These are phyloP conservation scores for Apostichopus californicus DNA, from an alignment of 35 echinoderm and acorn worm species.

Conservation along the genomic window DNA sequence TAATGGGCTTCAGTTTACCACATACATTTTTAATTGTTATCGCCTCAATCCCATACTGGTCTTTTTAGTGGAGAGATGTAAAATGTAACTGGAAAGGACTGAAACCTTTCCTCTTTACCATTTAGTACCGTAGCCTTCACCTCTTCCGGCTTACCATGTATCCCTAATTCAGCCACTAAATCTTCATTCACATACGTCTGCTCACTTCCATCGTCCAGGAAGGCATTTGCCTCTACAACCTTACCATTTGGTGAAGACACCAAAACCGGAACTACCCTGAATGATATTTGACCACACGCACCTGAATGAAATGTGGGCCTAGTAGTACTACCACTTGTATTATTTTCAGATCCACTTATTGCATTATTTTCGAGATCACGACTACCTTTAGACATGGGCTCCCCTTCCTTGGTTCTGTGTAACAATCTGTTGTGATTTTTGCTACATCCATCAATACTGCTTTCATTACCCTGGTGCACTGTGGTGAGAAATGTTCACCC, in stretches of 20 bases:
- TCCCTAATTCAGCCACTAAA: not conserved
- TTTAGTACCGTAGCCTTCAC: conserved; percentile 2
- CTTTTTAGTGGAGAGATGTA: conserved; percentile 1
- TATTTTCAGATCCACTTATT: not conserved
- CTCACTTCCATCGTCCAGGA: conserved; percentile 34
- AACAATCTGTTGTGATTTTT: conserved; percentile 51
- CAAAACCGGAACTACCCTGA: not conserved
- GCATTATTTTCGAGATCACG: not conserved
- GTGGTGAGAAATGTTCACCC: not conserved
- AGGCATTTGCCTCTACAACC: conserved; percentile 37
- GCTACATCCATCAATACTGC: conserved; percentile 28
- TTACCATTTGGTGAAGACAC: not conserved
- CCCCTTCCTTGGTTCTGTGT: conserved; percentile 45
- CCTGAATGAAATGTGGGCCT: conserved; percentile 21
- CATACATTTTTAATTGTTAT: conserved; percentile 16
- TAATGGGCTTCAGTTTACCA: conserved; percentile 18
- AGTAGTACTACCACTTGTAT: not conserved
- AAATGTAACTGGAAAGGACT: conserved; percentile 11
- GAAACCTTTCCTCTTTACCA: conserved; percentile 49
- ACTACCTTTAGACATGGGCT: not conserved
- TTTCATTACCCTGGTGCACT: not conserved
- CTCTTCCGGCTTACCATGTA: conserved; percentile 2
- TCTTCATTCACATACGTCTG: conserved; percentile 38
- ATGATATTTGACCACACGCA: not conserved
- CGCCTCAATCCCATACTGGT: conserved; percentile 23